phyloP scores from a whole-genome alignment of 2,888 invertebrate genomes.

The Macrophya alboannulata region DNA sequence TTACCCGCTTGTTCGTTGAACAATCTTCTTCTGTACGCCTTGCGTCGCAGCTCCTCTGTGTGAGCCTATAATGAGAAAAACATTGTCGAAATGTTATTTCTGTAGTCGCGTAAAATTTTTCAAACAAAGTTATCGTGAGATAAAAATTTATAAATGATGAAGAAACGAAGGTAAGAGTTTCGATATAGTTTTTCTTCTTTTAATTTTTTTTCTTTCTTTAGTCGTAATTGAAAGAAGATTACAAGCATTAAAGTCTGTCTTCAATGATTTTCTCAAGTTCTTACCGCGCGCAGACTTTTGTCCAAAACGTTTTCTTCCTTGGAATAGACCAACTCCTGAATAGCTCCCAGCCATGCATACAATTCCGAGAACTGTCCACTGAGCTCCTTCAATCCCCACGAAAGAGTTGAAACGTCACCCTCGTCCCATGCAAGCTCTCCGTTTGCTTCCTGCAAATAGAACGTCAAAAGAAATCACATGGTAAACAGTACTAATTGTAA shows the following conservation, averaged over 20 bases:
- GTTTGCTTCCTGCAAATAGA: constrained; percentile 86
- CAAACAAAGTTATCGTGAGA: neutral
- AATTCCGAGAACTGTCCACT: constrained; percentile 90
- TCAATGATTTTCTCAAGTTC: constrained; percentile 65
- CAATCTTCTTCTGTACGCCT: constrained; percentile 87
- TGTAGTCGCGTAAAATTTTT: neutral
- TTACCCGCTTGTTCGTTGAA: constrained; percentile 91
- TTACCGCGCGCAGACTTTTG: constrained; percentile 86
- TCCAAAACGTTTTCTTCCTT: constrained; percentile 88
- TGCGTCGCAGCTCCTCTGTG: constrained; percentile 88
- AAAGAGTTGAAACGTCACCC: constrained; percentile 82
- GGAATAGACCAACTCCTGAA: constrained; percentile 89
- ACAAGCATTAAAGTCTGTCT: neutral
- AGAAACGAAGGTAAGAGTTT: neutral
- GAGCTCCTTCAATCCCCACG: constrained; percentile 90
- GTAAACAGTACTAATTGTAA: neutral
- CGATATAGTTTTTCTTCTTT: neutral
- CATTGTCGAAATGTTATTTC: neutral
- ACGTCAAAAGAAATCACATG: neutral
- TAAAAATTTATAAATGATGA: neutral
- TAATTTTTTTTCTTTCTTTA: neutral
- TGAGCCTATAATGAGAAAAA: constrained; percentile 83
- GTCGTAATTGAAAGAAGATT: constrained; percentile 14
- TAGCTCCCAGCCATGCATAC: constrained; percentile 90
- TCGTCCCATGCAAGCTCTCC: constrained; percentile 88